Percentiles rank a stretch among this genome's conserved stretches.
phyloP scores from a whole-genome alignment of 2,797 vertebrate genomes.

The Yasuhikotakia modesta region DNA sequence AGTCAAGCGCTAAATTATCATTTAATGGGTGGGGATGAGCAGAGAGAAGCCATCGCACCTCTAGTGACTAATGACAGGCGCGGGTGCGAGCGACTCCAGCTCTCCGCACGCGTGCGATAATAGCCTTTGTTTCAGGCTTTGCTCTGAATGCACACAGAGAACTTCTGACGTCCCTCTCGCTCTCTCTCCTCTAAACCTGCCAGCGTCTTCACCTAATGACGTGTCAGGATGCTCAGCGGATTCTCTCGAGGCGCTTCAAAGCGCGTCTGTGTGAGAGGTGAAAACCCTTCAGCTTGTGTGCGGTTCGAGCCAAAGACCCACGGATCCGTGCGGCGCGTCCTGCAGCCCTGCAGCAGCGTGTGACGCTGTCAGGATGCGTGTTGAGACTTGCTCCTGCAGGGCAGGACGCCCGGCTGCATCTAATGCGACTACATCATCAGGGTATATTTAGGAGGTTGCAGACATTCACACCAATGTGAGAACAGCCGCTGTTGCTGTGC shows the following conservation, averaged over 20 bases:
- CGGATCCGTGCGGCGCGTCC: conserved; percentile 6
- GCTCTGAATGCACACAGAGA: conserved; percentile 25
- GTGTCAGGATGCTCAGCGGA: conserved; percentile 5
- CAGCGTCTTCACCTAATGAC: conserved; percentile 26
- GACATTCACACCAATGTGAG: not conserved
- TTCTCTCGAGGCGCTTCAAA: not conserved
- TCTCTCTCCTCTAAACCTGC: conserved; percentile 28
- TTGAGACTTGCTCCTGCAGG: too few species aligned
- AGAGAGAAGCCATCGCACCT: conserved; percentile 27
- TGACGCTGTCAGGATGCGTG: conserved; percentile 10
- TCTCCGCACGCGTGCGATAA: not conserved
- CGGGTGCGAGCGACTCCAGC: not conserved
- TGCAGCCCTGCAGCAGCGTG: conserved; percentile 24
- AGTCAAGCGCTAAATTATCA: conserved; percentile 47
- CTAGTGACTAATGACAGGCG: conserved; percentile 29
- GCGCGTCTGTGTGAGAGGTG: conserved; percentile 9
- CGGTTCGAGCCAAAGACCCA: not conserved
- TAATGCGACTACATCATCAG: conserved; percentile 27
- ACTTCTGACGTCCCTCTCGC: conserved; percentile 8
- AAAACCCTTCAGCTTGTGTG: not conserved
- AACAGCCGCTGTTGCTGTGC: not conserved
- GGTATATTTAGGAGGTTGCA: conserved; percentile 42
- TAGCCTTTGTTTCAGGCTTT: conserved; percentile 19
- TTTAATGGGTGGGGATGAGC: conserved; percentile 46
- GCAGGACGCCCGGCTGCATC: not conserved